Conservation (phyloP, 2,797 vertebrate species). For the Hoplostethus atlanticus region DNA sequence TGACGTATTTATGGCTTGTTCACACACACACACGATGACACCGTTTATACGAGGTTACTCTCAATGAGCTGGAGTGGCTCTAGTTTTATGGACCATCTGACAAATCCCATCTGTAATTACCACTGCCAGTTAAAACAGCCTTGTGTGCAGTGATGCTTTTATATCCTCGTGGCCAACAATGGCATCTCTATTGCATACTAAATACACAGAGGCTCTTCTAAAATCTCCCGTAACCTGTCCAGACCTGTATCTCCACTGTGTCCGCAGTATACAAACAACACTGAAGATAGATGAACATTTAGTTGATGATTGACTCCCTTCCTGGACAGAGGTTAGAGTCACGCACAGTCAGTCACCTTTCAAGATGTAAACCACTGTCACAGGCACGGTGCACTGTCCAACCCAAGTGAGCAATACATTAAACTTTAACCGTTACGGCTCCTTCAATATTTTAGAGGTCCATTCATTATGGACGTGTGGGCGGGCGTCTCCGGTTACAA, state of each 20-base stretch:
- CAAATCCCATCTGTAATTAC: slow-evolving; percentile 54
- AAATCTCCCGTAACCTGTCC: too few species aligned
- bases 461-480: slow-evolving; percentile 65
- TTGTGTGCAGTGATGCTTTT: slow-evolving; percentile 20
- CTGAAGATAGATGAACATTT: not conserved
- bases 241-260: slow-evolving; percentile 16
- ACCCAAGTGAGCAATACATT: slow-evolving; percentile 51
- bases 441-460: slow-evolving; percentile 72
- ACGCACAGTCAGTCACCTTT: slow-evolving; percentile 37
- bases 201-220: slow-evolving; percentile 11
- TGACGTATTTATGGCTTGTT: slow-evolving; percentile 53
- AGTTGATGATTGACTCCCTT: slow-evolving; percentile 25
- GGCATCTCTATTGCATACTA: slow-evolving; percentile 21
- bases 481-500: slow-evolving; percentile 48
- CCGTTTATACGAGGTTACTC: slow-evolving; percentile 40
- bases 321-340: slow-evolving; percentile 21
- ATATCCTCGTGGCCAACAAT: slow-evolving; percentile 36
- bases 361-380: slow-evolving; percentile 28
- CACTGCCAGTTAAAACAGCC: slow-evolving; percentile 24
- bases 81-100: slow-evolving; percentile 44
- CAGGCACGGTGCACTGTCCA: slow-evolving; percentile 33
- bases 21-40: slow-evolving; percentile 28
- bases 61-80: slow-evolving; percentile 57
- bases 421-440: slow-evolving; percentile 65
- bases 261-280: slow-evolving; percentile 6